phyloP scores from a whole-genome alignment of 2,888 invertebrate genomes.

The Hartigia nigra region DNA sequence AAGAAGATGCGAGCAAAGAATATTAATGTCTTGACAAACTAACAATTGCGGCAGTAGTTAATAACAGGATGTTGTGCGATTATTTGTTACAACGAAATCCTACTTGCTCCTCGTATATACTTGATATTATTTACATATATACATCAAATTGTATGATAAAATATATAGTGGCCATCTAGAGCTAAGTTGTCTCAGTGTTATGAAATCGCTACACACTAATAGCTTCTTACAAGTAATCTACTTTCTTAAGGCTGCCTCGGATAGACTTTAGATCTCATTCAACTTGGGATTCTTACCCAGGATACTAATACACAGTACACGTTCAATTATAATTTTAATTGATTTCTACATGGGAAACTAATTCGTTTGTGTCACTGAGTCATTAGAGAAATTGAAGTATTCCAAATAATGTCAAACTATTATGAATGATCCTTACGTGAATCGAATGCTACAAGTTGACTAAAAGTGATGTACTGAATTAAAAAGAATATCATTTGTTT shows the following conservation, averaged over 20 bases:
- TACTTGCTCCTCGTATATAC: not conserved
- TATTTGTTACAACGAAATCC: not conserved
- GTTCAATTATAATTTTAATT: not conserved
- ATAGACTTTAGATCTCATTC: slow-evolving; percentile 16
- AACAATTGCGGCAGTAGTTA: not conserved
- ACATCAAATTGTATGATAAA: slow-evolving; percentile 56
- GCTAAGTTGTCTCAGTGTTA: slow-evolving; percentile 32
- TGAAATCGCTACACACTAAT: slow-evolving; percentile 26
- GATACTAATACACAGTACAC: not conserved
- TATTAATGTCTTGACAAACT: not conserved
- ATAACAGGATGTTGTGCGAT: not conserved
- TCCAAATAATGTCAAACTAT: not conserved
- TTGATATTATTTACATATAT: slow-evolving; percentile 52
- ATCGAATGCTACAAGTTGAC: not conserved
- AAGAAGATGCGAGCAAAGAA: not conserved
- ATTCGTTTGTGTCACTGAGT: not conserved
- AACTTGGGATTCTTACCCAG: not conserved
- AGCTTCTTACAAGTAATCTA: slow-evolving; percentile 18
- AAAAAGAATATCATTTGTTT: not conserved
- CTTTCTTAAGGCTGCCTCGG: slow-evolving; percentile 21
- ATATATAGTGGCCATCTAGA: slow-evolving; percentile 53
- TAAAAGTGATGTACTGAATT: not conserved
- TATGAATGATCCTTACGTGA: not conserved
- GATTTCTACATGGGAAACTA: not conserved
- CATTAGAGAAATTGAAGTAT: not conserved